A percentile compares a stretch with the other conserved stretches of the same genome.
phyloP scores from a whole-genome alignment of 2,113 vertebrate genomes.

The Nipponia nippon region DNA sequence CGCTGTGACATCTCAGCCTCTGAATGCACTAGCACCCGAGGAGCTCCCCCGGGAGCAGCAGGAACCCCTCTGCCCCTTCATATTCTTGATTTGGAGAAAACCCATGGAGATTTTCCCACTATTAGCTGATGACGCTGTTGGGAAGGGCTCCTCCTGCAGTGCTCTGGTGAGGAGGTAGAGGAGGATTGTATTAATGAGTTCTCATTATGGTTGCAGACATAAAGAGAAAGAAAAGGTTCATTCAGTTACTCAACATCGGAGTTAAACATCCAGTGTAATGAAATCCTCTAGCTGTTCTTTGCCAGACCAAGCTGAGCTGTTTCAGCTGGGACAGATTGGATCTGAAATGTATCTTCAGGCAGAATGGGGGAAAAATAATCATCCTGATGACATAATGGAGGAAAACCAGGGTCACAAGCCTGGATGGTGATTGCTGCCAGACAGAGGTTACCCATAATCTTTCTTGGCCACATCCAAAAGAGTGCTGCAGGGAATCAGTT shows the following conservation, averaged over 20 bases:
- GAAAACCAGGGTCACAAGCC: conserved; percentile 6
- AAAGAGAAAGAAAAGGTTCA: neutral
- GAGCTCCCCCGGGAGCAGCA: neutral
- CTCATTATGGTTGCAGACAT: neutral
- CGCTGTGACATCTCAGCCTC: neutral
- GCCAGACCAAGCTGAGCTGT: neutral
- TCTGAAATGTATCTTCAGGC: conserved; percentile 3
- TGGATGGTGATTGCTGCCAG: neutral
- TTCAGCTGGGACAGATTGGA: neutral
- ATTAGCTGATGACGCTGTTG: neutral
- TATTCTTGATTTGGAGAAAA: neutral
- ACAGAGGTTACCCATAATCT: neutral
- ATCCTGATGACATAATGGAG: neutral
- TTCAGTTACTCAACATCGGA: neutral
- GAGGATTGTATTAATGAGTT: neutral
- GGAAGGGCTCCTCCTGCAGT: neutral
- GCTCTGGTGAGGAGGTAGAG: neutral
- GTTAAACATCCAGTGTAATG: neutral
- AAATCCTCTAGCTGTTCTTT: neutral
- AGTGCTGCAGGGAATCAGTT: neutral
- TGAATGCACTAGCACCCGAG: neutral
- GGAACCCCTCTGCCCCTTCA: neutral
- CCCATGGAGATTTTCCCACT: neutral
- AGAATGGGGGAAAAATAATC: neutral
- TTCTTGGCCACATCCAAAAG: neutral